A percentile compares a stretch with the other conserved stretches of the same genome.
phyloP scores from a whole-genome alignment of 2,888 invertebrate species.

The Tenthredo scrophulariae region DNA sequence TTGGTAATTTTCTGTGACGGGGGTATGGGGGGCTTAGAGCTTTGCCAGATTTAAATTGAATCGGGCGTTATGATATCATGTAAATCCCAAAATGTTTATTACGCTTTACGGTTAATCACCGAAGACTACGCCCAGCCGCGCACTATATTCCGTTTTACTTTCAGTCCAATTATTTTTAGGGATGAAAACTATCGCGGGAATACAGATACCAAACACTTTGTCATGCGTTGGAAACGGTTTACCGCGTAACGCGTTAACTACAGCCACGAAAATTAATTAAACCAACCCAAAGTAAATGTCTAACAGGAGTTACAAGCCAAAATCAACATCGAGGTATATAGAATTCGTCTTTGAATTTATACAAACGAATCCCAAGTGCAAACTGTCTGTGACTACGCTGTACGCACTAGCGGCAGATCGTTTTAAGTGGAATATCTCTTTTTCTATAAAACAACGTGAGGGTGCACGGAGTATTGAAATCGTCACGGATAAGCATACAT shows the following conservation, averaged over 20 bases:
- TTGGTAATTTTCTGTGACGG: neutral
- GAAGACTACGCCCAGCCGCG: neutral
- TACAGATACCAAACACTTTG: neutral
- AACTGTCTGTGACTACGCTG: neutral
- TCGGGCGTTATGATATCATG: conserved; percentile 17
- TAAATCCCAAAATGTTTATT: neutral
- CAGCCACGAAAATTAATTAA: conserved; percentile 5
- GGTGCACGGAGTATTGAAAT: neutral
- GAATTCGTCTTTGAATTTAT: conserved; percentile 36
- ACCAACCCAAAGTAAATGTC: conserved; percentile 23
- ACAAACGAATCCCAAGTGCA: conserved; percentile 9
- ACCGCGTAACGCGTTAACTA: neutral
- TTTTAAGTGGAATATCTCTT: neutral
- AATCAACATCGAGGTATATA: conserved; percentile 21
- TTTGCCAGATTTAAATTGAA: conserved; percentile 21
- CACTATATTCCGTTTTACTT: neutral
- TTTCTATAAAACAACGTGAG: neutral
- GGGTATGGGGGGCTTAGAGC: neutral
- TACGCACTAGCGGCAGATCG: neutral
- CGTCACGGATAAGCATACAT: neutral
- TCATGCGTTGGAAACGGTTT: neutral
- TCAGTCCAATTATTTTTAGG: neutral
- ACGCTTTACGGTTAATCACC: neutral
- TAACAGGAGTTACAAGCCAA: neutral
- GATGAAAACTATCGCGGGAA: neutral